A percentile compares a stretch with the other conserved stretches of the same genome.
These are phyloP conservation scores for Panthera leo DNA, from an alignment of 2,113 vertebrate species.

Conservation along the genomic window DNA sequence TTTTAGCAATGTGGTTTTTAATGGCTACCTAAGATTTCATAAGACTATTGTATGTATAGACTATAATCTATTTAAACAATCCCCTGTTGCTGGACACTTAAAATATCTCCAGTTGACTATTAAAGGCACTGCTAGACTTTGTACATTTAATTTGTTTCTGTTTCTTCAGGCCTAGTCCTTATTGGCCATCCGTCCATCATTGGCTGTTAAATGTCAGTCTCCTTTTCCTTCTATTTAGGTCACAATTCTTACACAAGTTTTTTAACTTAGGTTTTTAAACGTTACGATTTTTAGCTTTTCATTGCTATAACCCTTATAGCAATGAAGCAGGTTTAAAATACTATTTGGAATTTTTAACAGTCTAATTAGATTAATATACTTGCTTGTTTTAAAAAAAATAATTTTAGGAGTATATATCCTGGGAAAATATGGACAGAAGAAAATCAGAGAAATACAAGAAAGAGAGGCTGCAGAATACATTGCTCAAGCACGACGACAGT, in stretches of 20 bases:
- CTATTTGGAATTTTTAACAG: not conserved
- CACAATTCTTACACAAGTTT: not conserved
- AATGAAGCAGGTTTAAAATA: constrained; percentile 11
- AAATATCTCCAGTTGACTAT: not conserved
- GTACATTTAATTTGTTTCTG: not conserved
- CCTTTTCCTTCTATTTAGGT: not conserved
- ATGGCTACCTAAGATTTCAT: not conserved
- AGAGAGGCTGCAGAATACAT: constrained; percentile 96
- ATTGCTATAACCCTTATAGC: not conserved
- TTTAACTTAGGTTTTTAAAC: constrained; percentile 42
- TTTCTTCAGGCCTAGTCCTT: not conserved
- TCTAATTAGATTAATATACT: constrained; percentile 32
- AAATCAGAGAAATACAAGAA: constrained; percentile 95
- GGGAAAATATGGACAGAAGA: constrained; percentile 96
- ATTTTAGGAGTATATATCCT: constrained; percentile 93
- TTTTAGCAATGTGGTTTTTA: constrained; percentile 54
- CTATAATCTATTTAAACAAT: constrained; percentile 47
- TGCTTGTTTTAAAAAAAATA: constrained; percentile 41
- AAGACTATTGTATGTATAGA: not conserved
- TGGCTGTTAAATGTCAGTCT: not conserved
- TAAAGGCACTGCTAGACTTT: not conserved
- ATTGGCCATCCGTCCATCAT: not conserved
- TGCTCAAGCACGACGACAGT: constrained; percentile 93
- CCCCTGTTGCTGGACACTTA: not conserved
- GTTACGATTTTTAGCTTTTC: constrained; percentile 31